Evolutionary conservation across 2,113 vertebrate species (phyloP).

Genomic region (Hirundichthys speculiger): DNA sequence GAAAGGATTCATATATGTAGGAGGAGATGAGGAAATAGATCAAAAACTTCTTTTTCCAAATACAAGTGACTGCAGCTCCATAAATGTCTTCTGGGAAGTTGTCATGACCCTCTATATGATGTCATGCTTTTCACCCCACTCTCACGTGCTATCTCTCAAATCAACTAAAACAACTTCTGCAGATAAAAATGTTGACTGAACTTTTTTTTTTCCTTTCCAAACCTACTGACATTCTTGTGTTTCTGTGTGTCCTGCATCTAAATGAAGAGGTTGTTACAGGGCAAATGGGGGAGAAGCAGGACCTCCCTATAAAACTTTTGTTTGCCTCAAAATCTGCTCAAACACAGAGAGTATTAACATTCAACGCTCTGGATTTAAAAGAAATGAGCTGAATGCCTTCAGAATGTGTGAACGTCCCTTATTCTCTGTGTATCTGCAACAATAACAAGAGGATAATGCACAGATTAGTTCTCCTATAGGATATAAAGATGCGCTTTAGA

Average conservation of each 20-base stretch:
- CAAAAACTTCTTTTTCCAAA: no score
- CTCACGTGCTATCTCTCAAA: not conserved
- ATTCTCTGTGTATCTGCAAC: slow-evolving; percentile 66
- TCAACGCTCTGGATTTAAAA: slow-evolving; percentile 65
- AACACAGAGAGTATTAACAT: slow-evolving; percentile 57
- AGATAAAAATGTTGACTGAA: not conserved
- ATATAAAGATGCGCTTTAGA: slow-evolving; percentile 75
- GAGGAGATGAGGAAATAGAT: not conserved
- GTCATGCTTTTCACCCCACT: not conserved
- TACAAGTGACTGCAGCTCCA: not conserved
- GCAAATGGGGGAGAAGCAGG: slow-evolving; percentile 14
- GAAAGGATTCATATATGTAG: not conserved
- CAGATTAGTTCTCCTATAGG: slow-evolving; percentile 69
- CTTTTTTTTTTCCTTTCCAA: not conserved
- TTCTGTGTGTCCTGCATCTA: slow-evolving; percentile 23
- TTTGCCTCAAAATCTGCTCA: slow-evolving; percentile 50
- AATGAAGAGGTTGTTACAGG: slow-evolving; percentile 20
- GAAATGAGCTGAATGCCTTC: slow-evolving; percentile 65
- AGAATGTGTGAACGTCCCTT: slow-evolving; percentile 69
- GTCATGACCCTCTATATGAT: not conserved
- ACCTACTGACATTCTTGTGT: not conserved
- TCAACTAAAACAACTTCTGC: not conserved
- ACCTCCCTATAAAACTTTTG: slow-evolving; percentile 25
- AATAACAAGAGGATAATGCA: slow-evolving; percentile 78
- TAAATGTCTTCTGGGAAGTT: not conserved